Base-by-base conservation (phyloP, 2,113 vertebrate species). In the Sebastes fasciatus region DNA sequence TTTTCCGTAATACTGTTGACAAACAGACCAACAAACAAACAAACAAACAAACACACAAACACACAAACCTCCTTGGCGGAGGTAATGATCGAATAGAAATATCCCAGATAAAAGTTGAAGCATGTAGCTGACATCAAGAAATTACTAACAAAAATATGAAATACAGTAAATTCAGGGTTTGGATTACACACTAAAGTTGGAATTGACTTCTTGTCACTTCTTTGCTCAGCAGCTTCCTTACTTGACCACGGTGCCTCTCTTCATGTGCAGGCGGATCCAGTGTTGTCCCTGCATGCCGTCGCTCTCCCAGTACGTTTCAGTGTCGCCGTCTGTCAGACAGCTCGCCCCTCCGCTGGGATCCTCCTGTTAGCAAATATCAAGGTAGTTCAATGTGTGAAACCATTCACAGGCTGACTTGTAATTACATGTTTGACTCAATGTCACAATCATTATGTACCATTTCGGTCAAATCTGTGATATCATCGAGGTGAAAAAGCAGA, bases 231-330 rank as follows among this genome's bases (percentile, higher is more conserved):
- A 2, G 58, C 10, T 68, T 12, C 0, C 97, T 96, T 93, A 99
- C 98, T 98, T 99, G 88, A 99, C 96, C 79, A 99, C 96, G 19
- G 97, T 98, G 91, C 97, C 97, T 91, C 97, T 98, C 95, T 97
- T 99, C 98, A 99, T 99, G 67, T 97, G 97, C 85, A 99, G 96
- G 23, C 98, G 98, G 86, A 99, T 97, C 98, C 98, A 99, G 93
- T 99, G 98, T 86, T 99, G 97, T 70, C 97, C 98, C 91, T 99
- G 97, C 91, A 97, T 97, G n/a, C 98, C 97, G 6, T 99, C 97
- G 0, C 98, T 99, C 93, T 99, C 98, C 98, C 98, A 99, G 93
- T 96, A 99, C 0, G 98, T 99, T 89, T 99, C 97, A 0, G 95
- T 96, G 0, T 98, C 97, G 63, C 97, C 97, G 55, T 99, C 98